Evolutionary conservation across 2,797 vertebrate genomes (phyloP), one percentile per base, ranked within the genome.

Genomic region (Alfaro cultratus): DNA sequence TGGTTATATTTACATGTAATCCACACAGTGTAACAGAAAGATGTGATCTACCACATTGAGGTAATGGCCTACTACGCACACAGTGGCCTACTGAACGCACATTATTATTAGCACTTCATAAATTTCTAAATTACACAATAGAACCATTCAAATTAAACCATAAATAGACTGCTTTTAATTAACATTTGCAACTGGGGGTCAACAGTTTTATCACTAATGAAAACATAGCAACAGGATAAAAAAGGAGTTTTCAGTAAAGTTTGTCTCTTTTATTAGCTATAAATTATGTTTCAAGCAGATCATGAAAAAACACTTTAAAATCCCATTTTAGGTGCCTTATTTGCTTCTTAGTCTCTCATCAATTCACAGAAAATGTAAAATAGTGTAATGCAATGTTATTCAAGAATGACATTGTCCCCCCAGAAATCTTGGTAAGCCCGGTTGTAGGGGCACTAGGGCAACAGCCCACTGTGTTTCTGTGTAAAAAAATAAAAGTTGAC

Each of bases 1-100:
- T 53, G 72, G 72, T 26, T 34, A 74, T 12, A 51, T 74, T 74
- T 74, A 23, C 18, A 74, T 53, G 21, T 53, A 74, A 39, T 74
- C 21, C 39, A 43, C 13, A 43, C 0, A 41, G 39, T 60, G 16
- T 13, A 60, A 43, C 55, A 75, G 71, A 55, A 55, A 5, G 36
- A 26, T 23, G 18, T 9, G 67, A 68, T 53, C 4, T 13, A 75
- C 45, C 64, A 67, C 26, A 68, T 45, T 18, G 60, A 82, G 31
- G 55, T 74, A 46, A 13, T 29, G 29, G 78, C 36, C n/a, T 43
- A 23, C 39, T 16, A 29, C 31, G 31, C 21, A 49, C 31, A 13
- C 12, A 78, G 29, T 53, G 51, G 41, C 9, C 29, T 1, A 1
- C 15, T 49, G 18, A 18, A 11, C 36, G 6, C 9, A 67, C 15